These are phyloP conservation scores for Engraulis encrasicolus DNA, from an alignment of 2,113 vertebrate genomes.

Conservation along the genomic window DNA sequence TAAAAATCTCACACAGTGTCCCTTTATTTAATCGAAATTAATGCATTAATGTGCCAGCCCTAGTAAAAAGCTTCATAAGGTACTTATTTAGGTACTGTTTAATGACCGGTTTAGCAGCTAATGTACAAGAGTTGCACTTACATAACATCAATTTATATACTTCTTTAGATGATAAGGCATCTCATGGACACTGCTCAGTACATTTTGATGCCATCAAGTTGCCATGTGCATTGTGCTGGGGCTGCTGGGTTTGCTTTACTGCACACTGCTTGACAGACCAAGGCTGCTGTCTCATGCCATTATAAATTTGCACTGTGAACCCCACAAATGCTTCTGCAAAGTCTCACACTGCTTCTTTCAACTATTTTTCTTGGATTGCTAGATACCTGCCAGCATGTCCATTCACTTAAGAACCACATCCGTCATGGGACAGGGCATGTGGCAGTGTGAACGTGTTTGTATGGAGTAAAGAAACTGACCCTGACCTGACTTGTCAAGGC, in stretches of 20 bases:
- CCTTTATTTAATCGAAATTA: too few relatives aligned
- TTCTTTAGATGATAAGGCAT: too few relatives aligned
- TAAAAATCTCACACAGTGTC: too few relatives aligned
- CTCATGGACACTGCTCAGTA: not conserved
- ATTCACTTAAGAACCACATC: not conserved
- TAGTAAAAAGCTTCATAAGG: too few relatives aligned
- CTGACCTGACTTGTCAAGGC: not conserved
- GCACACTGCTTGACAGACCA: not conserved
- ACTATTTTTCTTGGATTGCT: not conserved
- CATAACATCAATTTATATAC: too few relatives aligned
- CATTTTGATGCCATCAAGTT: not conserved
- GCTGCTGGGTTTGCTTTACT: not conserved
- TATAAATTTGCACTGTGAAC: not conserved
- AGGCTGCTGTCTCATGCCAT: not conserved
- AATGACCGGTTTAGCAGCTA: too few relatives aligned
- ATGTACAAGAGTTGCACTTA: too few relatives aligned
- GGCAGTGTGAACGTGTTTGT: not conserved
- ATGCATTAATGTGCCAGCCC: too few relatives aligned
- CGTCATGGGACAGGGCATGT: not conserved
- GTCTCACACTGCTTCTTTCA: not conserved
- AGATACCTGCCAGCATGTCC: not conserved
- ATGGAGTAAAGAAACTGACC: not conserved
- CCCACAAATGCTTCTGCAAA: not conserved
- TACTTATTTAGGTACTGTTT: too few relatives aligned
- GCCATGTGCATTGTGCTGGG: not conserved